Percentiles rank a stretch among this genome's conserved stretches.
Evolutionary conservation across 2,888 invertebrate species (phyloP).

Genomic region (Drosophila imparisetae): DNA sequence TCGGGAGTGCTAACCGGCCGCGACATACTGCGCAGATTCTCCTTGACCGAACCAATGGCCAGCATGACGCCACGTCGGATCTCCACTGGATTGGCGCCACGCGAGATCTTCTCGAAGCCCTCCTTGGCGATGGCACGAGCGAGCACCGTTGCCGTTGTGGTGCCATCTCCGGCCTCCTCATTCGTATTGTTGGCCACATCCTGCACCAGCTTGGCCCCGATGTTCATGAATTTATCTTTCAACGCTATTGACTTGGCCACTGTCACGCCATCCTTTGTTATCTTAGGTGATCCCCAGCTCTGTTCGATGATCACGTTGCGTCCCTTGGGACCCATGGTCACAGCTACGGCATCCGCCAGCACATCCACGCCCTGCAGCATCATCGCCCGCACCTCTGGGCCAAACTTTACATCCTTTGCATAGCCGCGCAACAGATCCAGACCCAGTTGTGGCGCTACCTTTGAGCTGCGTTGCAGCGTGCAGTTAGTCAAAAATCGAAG

Average conservation of each 20-base stretch:
- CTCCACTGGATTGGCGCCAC: slow-evolving; percentile 98
- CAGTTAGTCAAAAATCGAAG: slow-evolving; percentile 45
- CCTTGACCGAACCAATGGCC: slow-evolving; percentile 96
- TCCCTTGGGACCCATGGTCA: slow-evolving; percentile 99
- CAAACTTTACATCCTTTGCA: slow-evolving; percentile 98
- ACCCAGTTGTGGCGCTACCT: slow-evolving; percentile 79
- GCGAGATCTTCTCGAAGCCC: slow-evolving; percentile 98
- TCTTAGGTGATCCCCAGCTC: slow-evolving; percentile 99
- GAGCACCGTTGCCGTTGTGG: slow-evolving; percentile 98
- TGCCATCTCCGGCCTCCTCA: slow-evolving; percentile 99
- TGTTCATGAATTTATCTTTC: slow-evolving; percentile 99
- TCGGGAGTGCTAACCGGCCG: slow-evolving; percentile 98
- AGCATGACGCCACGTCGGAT: slow-evolving; percentile 97
- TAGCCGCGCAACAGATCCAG: slow-evolving; percentile 86
- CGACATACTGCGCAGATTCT: slow-evolving; percentile 93
- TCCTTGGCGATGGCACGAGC: slow-evolving; percentile 99
- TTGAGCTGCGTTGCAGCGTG: slow-evolving; percentile 84
- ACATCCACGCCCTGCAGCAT: slow-evolving; percentile 99
- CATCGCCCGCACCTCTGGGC: slow-evolving; percentile 96
- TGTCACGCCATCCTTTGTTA: slow-evolving; percentile 99
- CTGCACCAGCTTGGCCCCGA: slow-evolving; percentile 98
- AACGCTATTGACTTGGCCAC: slow-evolving; percentile 99
- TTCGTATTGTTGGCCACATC: slow-evolving; percentile 99
- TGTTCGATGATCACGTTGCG: slow-evolving; percentile 99
- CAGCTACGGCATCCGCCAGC: slow-evolving; percentile 99